phyloP scores from a whole-genome alignment of 2,888 invertebrate species.

The Zootermopsis nevadensis region DNA sequence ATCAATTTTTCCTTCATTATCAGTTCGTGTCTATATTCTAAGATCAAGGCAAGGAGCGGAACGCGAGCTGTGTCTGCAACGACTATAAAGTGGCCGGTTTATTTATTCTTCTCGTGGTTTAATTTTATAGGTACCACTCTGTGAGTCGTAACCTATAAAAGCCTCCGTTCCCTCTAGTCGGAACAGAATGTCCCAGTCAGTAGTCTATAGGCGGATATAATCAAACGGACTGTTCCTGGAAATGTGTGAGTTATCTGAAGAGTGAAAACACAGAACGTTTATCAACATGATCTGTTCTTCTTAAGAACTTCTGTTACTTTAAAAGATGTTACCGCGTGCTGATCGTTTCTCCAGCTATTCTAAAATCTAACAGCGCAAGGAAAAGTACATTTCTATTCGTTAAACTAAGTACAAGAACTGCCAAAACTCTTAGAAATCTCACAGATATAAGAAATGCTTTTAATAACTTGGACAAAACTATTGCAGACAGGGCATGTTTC shows the following conservation, averaged over 20 bases:
- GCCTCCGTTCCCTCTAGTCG: background rate
- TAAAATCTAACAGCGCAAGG: no score
- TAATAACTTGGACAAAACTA: no score
- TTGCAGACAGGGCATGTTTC: no score
- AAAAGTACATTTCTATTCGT: no score
- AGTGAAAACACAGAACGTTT: background rate
- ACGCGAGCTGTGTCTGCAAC: background rate
- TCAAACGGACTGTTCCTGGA: background rate
- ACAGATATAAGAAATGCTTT: no score
- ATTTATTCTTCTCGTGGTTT: background rate
- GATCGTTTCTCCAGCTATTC: no score
- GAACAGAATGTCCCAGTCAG: background rate
- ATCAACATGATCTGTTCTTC: no score
- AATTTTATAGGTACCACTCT: background rate
- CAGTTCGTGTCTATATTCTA: background rate
- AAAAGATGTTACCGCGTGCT: no score
- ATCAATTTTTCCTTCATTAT: background rate
- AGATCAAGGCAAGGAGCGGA: background rate
- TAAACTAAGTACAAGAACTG: no score
- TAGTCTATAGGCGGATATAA: background rate
- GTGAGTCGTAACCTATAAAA: conserved; percentile 15
- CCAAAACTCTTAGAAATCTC: no score
- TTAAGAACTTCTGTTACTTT: no score
- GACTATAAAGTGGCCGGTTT: conserved; percentile 2
- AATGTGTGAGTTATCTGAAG: background rate